A percentile compares a stretch with the other conserved stretches of the same genome.
phyloP scores from a whole-genome alignment of 2,113 vertebrate species.

The Cynoglossus semilaevis region DNA sequence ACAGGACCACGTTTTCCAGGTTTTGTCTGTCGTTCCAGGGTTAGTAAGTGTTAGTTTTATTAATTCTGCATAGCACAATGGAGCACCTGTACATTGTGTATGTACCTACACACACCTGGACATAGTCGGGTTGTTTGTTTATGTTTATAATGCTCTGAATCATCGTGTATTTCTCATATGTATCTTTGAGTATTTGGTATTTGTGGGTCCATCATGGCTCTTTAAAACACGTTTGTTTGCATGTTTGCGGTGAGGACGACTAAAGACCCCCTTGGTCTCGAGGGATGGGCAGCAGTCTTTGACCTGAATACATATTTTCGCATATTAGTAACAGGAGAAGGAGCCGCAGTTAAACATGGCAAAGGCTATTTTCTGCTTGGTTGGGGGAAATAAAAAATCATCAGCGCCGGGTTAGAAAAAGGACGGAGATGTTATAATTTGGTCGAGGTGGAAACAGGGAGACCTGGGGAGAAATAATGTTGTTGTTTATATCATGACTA shows the following conservation, averaged over 20 bases:
- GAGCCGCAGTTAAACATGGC: conserved; percentile 64
- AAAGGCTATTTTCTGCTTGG: conserved; percentile 59
- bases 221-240: conserved; percentile 57
- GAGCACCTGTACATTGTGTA: too few relatives aligned
- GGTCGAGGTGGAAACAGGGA: conserved; percentile 18
- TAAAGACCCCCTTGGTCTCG: conserved; percentile 51
- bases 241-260: conserved; percentile 53
- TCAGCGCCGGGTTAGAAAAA: conserved; percentile 45
- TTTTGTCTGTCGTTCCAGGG: conserved; percentile 58
- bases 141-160: conserved; percentile 7
- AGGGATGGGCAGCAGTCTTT: conserved; percentile 66
- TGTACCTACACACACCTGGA: conserved; percentile 3
- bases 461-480: too few relatives aligned
- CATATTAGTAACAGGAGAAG: conserved; percentile 66
- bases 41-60: conserved; percentile 44
- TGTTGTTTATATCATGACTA: too few relatives aligned
- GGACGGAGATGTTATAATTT: conserved; percentile 37
- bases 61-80: conserved; percentile 24
- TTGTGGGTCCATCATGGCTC: conserved; percentile 35
- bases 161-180: conserved; percentile 5
- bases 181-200: conserved; percentile 24
- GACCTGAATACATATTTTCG: conserved; percentile 73
- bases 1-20: too few relatives aligned
- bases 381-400: conserved; percentile 71
- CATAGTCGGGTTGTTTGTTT: not conserved